Percentiles rank a stretch among this genome's conserved stretches.
phyloP scores from a whole-genome alignment of 2,113 vertebrate genomes.

The Mohoua ochrocephala region DNA sequence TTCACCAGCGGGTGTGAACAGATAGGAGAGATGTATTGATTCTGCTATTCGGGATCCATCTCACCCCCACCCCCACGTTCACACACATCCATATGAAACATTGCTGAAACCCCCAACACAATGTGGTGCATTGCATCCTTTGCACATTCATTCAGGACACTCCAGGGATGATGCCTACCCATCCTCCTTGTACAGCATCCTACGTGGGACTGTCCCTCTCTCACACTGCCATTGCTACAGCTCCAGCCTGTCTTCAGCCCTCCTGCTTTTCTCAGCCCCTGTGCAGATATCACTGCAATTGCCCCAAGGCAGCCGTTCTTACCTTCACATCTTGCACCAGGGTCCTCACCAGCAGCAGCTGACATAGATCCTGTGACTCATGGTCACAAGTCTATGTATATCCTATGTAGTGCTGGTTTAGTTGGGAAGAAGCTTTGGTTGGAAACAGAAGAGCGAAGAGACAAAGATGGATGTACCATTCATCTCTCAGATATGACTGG shows the following conservation, averaged over 20 bases:
- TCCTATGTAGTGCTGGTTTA: background rate
- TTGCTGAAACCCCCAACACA: background rate
- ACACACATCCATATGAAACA: background rate
- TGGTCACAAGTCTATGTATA: background rate
- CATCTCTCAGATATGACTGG: conserved; percentile 13
- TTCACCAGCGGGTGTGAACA: background rate
- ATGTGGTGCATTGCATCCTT: background rate
- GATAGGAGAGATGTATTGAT: background rate
- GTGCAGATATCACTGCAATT: background rate
- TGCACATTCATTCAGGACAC: background rate
- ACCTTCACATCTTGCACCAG: conserved; percentile 1
- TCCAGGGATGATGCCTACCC: background rate
- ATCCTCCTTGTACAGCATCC: background rate
- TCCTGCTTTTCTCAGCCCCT: background rate
- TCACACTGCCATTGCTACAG: background rate
- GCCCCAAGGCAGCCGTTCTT: background rate
- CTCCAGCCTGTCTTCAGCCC: background rate
- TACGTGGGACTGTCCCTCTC: background rate
- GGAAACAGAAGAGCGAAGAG: background rate
- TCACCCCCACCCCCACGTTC: background rate
- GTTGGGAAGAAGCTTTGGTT: background rate
- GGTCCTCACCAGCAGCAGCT: background rate
- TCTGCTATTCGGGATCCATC: background rate
- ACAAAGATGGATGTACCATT: background rate
- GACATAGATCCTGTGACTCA: background rate